Evolutionary conservation across 2,888 invertebrate genomes (phyloP).

Genomic region (Bembecia ichneumoniformis): DNA sequence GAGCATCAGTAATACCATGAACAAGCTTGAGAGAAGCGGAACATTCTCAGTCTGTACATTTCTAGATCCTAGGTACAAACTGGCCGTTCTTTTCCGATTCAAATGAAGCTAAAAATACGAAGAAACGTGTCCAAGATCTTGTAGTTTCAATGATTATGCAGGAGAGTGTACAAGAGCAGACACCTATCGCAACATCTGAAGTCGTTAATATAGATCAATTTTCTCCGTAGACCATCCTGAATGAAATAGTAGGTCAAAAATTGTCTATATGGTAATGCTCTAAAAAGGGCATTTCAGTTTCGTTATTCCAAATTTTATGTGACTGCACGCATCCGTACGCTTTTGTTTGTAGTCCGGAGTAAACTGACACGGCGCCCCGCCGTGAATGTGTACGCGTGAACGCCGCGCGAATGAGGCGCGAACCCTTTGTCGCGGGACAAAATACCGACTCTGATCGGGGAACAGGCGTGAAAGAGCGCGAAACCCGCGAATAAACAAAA

Average conservation of each 20-base stretch:
- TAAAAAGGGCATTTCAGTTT: slow-evolving; percentile 4
- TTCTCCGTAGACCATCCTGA: background rate
- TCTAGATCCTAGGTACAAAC: slow-evolving; percentile 13
- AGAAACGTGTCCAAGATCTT: slow-evolving; percentile 1
- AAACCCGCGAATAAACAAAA: background rate
- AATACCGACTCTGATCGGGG: too few relatives aligned
- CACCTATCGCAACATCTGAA: background rate
- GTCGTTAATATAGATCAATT: background rate
- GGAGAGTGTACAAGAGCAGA: background rate
- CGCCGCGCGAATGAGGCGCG: too few relatives aligned
- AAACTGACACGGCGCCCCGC: too few relatives aligned
- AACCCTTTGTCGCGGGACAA: too few relatives aligned
- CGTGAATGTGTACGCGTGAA: too few relatives aligned
- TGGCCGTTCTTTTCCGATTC: slow-evolving; percentile 8
- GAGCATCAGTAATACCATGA: background rate
- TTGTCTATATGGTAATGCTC: too few relatives aligned
- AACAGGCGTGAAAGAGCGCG: too few relatives aligned
- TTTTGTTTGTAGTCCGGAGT: too few relatives aligned
- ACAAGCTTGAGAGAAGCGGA: slow-evolving; percentile 10
- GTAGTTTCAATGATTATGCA: background rate
- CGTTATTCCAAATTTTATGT: too few relatives aligned
- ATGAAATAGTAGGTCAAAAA: background rate
- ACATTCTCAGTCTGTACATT: slow-evolving; percentile 15
- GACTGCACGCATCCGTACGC: too few relatives aligned
- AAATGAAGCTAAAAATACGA: slow-evolving; percentile 11